These are phyloP conservation scores for Sapayoa aenigma DNA, from an alignment of 2,113 vertebrate species.

Conservation along the genomic window DNA sequence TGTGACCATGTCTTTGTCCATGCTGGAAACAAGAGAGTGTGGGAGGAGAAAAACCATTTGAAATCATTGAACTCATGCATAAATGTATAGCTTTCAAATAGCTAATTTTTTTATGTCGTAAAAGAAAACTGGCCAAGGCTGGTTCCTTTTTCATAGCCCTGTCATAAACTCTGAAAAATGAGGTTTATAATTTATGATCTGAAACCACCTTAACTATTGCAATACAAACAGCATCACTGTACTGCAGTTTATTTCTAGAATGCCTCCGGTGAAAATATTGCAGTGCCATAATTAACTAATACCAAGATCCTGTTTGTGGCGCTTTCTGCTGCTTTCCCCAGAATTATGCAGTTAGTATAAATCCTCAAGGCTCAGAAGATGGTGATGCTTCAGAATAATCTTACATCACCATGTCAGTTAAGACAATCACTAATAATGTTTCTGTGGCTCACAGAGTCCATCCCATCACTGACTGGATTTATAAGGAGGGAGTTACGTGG, in stretches of 20 bases:
- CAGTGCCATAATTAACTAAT: conserved; percentile 72
- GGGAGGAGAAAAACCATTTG: not conserved
- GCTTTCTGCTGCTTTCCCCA: conserved; percentile 30
- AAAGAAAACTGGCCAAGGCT: conserved; percentile 44
- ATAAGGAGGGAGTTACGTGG: not conserved
- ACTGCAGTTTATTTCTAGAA: conserved; percentile 63
- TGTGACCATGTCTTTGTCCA: not conserved
- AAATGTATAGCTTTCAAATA: conserved; percentile 56
- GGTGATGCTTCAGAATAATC: conserved; percentile 45
- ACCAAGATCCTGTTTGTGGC: conserved; percentile 56
- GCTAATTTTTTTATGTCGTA: conserved; percentile 50
- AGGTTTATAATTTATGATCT: conserved; percentile 47
- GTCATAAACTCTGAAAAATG: conserved; percentile 54
- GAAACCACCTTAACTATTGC: conserved; percentile 64
- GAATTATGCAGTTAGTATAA: conserved; percentile 12
- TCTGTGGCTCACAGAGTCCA: not conserved
- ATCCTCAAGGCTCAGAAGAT: conserved; percentile 60
- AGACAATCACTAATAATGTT: not conserved
- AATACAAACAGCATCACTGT: conserved; percentile 66
- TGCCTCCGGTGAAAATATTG: conserved; percentile 65
- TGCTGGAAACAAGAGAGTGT: not conserved
- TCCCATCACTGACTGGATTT: not conserved
- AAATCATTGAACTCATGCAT: conserved; percentile 36
- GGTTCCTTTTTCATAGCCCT: conserved; percentile 38
- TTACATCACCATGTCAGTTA: not conserved